Conservation (phyloP, 2,113 vertebrate genomes). For the Petrocephalus zakoni region DNA sequence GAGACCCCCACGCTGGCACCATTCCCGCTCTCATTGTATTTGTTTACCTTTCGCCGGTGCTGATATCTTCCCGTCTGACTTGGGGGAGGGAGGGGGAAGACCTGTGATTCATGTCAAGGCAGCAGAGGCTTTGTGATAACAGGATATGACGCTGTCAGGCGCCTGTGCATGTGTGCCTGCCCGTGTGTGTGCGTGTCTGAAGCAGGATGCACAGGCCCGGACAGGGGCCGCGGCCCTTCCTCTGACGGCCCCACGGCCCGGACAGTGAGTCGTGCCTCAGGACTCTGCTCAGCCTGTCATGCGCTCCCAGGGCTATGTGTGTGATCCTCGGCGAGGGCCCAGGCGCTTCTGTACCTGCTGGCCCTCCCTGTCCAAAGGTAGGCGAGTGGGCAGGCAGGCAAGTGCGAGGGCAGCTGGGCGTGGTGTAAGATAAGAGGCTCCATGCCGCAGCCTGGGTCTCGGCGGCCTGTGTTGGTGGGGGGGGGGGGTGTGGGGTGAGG, state of each 20-base stretch:
- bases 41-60: slow-evolving; percentile 25
- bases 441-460: background rate
- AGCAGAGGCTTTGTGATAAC: slow-evolving; percentile 36
- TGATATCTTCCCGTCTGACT: background rate
- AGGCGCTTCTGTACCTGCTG: slow-evolving; percentile 43
- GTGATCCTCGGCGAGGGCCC: slow-evolving; percentile 17
- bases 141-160: slow-evolving; percentile 41
- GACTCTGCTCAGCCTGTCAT: slow-evolving; percentile 12
- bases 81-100: slow-evolving; percentile 24
- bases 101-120: slow-evolving; percentile 26
- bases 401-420: background rate
- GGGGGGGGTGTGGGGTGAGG: background rate
- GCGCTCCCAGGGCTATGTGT: slow-evolving; percentile 21
- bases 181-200: slow-evolving; percentile 13
- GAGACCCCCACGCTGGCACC: background rate
- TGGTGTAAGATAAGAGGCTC: background rate
- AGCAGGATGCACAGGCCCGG: slow-evolving; percentile 10
- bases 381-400: slow-evolving; percentile 1
- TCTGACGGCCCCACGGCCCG: slow-evolving; percentile 11
- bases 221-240: background rate
- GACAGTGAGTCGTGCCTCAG: slow-evolving; percentile 25
- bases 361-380: slow-evolving; percentile 42
- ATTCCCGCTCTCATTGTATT: background rate
- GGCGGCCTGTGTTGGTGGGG: background rate
- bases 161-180: slow-evolving; percentile 16